A percentile compares a stretch with the other conserved stretches of the same genome.
phyloP scores from a whole-genome alignment of 2,888 invertebrate genomes.

The Caradrina kadenii region DNA sequence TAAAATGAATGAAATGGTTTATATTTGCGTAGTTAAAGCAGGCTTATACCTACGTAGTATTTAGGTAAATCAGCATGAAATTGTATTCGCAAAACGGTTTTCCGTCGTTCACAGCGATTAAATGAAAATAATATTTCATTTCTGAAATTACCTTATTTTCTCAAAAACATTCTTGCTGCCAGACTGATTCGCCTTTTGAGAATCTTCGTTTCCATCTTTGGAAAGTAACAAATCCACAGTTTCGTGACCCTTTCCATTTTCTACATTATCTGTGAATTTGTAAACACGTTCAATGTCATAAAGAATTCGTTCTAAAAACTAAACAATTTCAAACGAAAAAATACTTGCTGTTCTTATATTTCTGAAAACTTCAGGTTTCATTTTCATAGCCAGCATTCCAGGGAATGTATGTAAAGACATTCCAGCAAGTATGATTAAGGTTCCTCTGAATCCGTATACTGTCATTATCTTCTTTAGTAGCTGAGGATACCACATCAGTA shows the following conservation, averaged over 20 bases:
- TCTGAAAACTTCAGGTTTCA: conserved; percentile 57
- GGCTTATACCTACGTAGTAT: neutral
- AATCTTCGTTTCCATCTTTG: conserved; percentile 46
- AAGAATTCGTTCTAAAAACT: conserved; percentile 20
- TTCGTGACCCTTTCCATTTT: conserved; percentile 68
- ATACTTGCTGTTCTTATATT: conserved; percentile 84
- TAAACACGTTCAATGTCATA: conserved; percentile 46
- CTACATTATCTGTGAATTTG: conserved; percentile 72
- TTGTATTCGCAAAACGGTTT: neutral
- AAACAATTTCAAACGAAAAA: conserved; percentile 63
- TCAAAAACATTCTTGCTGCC: conserved; percentile 3
- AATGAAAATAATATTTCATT: neutral
- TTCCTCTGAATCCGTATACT: conserved; percentile 91
- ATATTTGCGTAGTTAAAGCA: neutral
- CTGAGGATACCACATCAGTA: conserved; percentile 91
- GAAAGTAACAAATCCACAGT: conserved; percentile 71
- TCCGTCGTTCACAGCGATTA: neutral
- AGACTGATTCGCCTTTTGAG: neutral
- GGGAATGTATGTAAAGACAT: conserved; percentile 91
- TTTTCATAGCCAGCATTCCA: conserved; percentile 91
- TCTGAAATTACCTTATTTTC: conserved; percentile 47
- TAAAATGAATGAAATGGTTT: neutral
- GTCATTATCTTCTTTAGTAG: conserved; percentile 87
- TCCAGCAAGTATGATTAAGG: conserved; percentile 90
- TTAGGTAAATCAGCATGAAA: neutral